Percentiles rank a stretch among this genome's conserved stretches.
phyloP scores from a whole-genome alignment of 1,140 invertebrate genomes.

The Drosophila teissieri region DNA sequence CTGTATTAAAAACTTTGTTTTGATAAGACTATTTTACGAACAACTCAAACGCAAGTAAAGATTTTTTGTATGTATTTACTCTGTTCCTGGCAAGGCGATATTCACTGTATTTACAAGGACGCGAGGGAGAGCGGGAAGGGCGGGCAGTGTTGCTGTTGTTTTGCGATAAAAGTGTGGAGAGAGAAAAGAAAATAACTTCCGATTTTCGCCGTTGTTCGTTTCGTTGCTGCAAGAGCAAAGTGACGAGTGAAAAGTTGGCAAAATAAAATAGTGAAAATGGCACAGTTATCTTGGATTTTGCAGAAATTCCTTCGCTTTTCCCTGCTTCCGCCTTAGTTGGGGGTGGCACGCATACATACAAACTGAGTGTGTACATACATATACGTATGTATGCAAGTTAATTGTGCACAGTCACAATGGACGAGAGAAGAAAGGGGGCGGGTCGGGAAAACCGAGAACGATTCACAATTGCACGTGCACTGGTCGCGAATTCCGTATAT shows the following conservation, averaged over 20 bases:
- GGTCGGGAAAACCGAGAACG: background rate
- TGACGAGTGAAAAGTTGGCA: conserved; percentile 8
- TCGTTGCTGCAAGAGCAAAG: conserved; percentile 15
- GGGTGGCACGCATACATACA: conserved; percentile 16
- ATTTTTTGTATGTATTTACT: background rate
- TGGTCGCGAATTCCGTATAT: conserved; percentile 1
- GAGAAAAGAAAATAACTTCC: conserved; percentile 30
- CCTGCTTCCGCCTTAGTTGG: conserved; percentile 4
- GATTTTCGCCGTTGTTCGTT: conserved; percentile 22
- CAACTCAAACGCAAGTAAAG: background rate
- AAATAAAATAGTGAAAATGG: conserved; percentile 8
- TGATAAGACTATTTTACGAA: background rate
- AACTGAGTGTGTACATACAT: conserved; percentile 5
- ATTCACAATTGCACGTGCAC: conserved; percentile 34
- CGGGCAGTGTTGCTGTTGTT: conserved; percentile 17
- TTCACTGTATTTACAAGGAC: conserved; percentile 16
- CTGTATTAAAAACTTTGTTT: too few species aligned
- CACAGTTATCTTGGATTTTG: conserved; percentile 35
- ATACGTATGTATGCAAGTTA: conserved; percentile 31
- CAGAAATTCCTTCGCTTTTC: conserved; percentile 55
- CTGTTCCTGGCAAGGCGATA: background rate
- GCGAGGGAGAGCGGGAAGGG: background rate
- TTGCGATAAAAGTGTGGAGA: conserved; percentile 60
- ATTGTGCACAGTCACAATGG: conserved; percentile 48
- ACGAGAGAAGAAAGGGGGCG: background rate